These are phyloP conservation scores for Formica selysi DNA, from an alignment of 1,140 invertebrate genomes.

Conservation along the genomic window DNA sequence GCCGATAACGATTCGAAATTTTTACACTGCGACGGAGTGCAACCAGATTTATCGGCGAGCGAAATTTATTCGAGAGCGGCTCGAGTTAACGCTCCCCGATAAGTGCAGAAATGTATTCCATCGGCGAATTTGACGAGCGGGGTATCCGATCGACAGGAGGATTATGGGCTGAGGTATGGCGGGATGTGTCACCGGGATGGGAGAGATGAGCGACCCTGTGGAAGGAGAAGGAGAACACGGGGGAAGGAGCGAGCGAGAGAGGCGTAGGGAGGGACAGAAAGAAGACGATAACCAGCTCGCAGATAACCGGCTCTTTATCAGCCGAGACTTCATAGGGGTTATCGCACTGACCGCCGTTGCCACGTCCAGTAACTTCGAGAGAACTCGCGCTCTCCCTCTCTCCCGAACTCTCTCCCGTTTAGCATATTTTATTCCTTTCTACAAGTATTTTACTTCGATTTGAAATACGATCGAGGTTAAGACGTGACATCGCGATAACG, in stretches of 20 bases:
- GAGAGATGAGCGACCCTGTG: slow-evolving; percentile 55
- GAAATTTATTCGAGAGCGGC: slow-evolving; percentile 47
- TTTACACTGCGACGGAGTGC: slow-evolving; percentile 27
- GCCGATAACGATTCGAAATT: slow-evolving; percentile 54
- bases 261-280: slow-evolving; percentile 39
- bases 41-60: slow-evolving; percentile 47
- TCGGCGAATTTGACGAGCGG: slow-evolving; percentile 61
- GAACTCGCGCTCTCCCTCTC: slow-evolving; percentile 44
- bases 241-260: slow-evolving; percentile 15
- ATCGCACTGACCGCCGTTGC: slow-evolving; percentile 79
- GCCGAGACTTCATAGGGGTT: slow-evolving; percentile 78
- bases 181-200: slow-evolving; percentile 61
- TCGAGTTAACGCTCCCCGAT: slow-evolving; percentile 41
- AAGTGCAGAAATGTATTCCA: slow-evolving; percentile 46
- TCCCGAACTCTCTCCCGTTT: neutral
- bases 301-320: slow-evolving; percentile 78
- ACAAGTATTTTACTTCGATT: neutral
- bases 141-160: slow-evolving; percentile 58
- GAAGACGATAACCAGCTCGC: slow-evolving; percentile 70
- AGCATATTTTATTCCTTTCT: slow-evolving; percentile 54
- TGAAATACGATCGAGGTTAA: neutral
- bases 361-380: slow-evolving; percentile 67
- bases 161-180: slow-evolving; percentile 66
- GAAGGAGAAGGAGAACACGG: slow-evolving; percentile 3
- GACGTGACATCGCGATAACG: neutral